phyloP scores from a whole-genome alignment of 64 coral and sea anemone genomes.

The Cladopsammia gracilis region DNA sequence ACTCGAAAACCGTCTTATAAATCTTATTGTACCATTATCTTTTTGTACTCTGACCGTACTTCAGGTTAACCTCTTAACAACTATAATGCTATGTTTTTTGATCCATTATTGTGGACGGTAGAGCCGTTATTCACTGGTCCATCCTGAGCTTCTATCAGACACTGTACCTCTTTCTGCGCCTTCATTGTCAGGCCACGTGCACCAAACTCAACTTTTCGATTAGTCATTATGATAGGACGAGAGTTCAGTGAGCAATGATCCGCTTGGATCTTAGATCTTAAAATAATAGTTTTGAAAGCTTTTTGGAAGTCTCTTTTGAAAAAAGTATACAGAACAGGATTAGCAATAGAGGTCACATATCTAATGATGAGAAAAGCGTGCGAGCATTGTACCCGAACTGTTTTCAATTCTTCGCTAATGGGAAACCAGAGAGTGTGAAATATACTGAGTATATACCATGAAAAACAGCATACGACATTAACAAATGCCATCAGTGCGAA shows the following conservation, averaged over 20 bases:
- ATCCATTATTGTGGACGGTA: too few species aligned
- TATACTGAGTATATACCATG: constrained; percentile 44
- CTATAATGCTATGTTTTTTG: too few species aligned
- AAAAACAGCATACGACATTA: constrained; percentile 57
- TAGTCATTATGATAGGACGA: neutral
- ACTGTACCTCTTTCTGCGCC: too few species aligned
- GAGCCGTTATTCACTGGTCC: too few species aligned
- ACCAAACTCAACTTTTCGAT: neutral
- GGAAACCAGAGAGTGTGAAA: constrained; percentile 10
- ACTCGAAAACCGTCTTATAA: too few species aligned
- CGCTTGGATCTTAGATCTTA: neutral
- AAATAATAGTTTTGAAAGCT: neutral
- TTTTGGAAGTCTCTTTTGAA: constrained; percentile 57
- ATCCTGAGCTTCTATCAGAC: too few species aligned
- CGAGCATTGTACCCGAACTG: neutral
- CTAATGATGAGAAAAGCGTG: constrained; percentile 53
- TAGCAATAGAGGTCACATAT: constrained; percentile 39
- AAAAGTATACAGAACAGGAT: constrained; percentile 64
- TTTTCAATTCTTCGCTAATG: neutral
- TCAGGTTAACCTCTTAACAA: too few species aligned
- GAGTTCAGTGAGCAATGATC: neutral
- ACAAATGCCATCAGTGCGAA: constrained; percentile 49
- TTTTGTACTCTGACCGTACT: too few species aligned
- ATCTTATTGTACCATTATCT: too few species aligned
- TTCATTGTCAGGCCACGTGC: neutral